Percentiles rank a stretch among this genome's conserved stretches.
Conservation (phyloP, 2,797 vertebrate species). For the Girardinus metallicus region DNA sequence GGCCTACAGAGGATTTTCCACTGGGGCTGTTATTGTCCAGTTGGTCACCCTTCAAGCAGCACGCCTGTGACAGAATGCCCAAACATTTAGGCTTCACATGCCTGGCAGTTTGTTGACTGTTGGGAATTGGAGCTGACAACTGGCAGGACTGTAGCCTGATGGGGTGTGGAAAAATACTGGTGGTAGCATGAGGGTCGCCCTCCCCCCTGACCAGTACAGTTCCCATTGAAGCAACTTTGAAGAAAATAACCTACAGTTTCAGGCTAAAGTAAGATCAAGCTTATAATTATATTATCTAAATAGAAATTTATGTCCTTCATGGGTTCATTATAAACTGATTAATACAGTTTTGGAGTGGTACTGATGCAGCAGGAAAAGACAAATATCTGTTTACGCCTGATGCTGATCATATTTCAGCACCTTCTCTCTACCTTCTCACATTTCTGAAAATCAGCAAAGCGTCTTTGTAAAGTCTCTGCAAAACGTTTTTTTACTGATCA, state of each 20-base stretch:
- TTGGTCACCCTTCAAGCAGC: slow-evolving; percentile 18
- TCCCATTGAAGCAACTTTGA: slow-evolving; percentile 6
- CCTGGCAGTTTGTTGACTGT: slow-evolving; percentile 48
- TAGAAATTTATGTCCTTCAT: background rate
- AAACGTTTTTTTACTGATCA: background rate
- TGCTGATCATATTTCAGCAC: slow-evolving; percentile 1
- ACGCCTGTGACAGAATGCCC: slow-evolving; percentile 32
- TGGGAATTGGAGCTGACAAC: slow-evolving; percentile 49
- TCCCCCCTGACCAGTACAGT: slow-evolving; percentile 8
- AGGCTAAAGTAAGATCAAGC: background rate
- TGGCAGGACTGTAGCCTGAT: slow-evolving; percentile 51
- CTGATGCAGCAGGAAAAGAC: background rate
- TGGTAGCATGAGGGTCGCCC: slow-evolving; percentile 7
- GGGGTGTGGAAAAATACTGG: slow-evolving; percentile 70
- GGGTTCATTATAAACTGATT: background rate
- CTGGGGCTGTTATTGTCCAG: slow-evolving; percentile 53
- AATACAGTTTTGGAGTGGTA: background rate
- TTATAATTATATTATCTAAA: background rate
- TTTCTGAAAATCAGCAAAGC: background rate
- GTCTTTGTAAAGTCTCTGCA: background rate
- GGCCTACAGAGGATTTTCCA: slow-evolving; percentile 63
- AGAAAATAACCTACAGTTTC: slow-evolving; percentile 7
- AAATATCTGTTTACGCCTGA: background rate
- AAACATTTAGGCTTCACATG: slow-evolving; percentile 32
- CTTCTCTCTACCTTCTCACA: background rate